A percentile compares a stretch with the other conserved stretches of the same genome.
phyloP scores from a whole-genome alignment of 2,797 vertebrate species.

The Xenops minutus region DNA sequence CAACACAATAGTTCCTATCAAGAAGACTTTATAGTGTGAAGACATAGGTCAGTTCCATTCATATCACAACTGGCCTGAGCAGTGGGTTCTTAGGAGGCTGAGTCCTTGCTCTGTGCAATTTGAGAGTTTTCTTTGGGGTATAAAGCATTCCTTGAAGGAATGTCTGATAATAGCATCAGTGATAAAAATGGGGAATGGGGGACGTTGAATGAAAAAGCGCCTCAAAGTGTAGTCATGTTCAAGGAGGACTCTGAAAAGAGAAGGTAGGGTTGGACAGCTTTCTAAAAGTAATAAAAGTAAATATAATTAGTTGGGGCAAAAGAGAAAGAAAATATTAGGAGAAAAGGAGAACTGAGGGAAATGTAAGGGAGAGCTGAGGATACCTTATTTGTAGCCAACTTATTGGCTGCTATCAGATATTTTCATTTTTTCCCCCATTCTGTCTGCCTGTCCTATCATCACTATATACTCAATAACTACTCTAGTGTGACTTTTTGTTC shows the following conservation, averaged over 20 bases:
- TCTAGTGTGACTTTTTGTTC: not conserved
- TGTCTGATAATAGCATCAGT: not conserved
- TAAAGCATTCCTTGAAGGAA: not conserved
- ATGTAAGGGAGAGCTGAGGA: not conserved
- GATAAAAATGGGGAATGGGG: not conserved
- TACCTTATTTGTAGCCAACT: not conserved
- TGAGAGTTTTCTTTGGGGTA: not conserved
- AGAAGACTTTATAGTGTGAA: not conserved
- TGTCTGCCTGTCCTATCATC: not conserved
- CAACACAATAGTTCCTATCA: not conserved
- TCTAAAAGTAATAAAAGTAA: not conserved
- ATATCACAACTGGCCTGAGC: not conserved
- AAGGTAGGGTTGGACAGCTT: not conserved
- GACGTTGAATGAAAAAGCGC: not conserved
- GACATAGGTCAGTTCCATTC: not conserved
- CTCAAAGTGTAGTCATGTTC: not conserved
- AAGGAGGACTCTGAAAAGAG: not conserved
- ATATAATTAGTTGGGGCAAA: not conserved
- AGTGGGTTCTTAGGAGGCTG: not conserved
- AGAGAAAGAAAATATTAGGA: not conserved
- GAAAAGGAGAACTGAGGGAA: not conserved
- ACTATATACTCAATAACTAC: not conserved
- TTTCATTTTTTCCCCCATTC: not conserved
- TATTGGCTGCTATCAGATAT: not conserved
- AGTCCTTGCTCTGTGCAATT: not conserved